A percentile compares a stretch with the other conserved stretches of the same genome.
phyloP scores from a whole-genome alignment of 2,797 vertebrate species.

The Gambelia wislizenii region DNA sequence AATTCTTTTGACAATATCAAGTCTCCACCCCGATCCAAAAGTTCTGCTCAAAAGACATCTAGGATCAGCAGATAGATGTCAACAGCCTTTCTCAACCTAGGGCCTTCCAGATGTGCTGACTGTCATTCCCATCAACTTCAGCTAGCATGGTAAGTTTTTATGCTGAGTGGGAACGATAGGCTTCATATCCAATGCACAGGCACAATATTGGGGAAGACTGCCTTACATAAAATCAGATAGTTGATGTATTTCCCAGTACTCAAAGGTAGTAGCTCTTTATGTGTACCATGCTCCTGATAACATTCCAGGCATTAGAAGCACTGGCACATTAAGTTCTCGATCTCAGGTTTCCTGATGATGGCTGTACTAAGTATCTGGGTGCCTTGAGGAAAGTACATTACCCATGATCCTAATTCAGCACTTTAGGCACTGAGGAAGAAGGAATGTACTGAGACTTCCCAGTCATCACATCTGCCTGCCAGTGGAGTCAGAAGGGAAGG shows the following conservation, averaged over 20 bases:
- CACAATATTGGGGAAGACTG: no score
- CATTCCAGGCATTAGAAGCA: neutral
- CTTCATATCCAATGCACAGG: no score
- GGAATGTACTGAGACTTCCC: neutral
- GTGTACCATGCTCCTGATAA: no score
- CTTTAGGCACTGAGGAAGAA: neutral
- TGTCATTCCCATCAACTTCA: no score
- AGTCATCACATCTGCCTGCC: neutral
- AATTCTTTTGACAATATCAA: neutral
- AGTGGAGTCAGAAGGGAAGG: neutral
- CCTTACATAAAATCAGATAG: no score
- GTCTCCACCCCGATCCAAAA: neutral
- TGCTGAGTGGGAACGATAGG: no score
- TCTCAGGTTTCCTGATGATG: neutral
- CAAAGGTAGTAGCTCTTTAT: no score
- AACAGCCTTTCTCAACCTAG: neutral
- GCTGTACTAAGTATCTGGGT: no score
- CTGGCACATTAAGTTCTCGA: neutral
- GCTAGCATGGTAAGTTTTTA: no score
- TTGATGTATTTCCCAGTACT: no score
- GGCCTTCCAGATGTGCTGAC: no score
- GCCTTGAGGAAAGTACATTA: neutral
- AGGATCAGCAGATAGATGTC: neutral
- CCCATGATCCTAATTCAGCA: neutral
- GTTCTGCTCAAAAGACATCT: neutral